A percentile compares a stretch with the other conserved stretches of the same genome.
phyloP scores from a whole-genome alignment of 2,888 invertebrate genomes.

The Baccha elongata region DNA sequence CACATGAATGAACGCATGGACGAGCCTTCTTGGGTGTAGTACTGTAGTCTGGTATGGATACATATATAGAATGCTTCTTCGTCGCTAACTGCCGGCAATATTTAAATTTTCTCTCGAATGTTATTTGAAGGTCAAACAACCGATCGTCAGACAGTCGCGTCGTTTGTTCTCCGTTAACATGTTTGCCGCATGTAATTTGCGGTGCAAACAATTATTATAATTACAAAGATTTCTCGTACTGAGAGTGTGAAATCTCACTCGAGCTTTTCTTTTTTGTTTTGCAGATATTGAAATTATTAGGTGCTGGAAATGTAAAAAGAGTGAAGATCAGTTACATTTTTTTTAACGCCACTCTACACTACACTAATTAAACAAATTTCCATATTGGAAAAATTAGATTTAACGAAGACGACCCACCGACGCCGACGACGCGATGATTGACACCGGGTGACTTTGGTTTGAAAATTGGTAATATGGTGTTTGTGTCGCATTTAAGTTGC shows the following conservation, averaged over 20 bases:
- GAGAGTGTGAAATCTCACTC: constrained; percentile 49
- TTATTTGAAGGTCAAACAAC: constrained; percentile 64
- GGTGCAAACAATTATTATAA: constrained; percentile 52
- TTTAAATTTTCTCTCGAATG: constrained; percentile 45
- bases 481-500: constrained; percentile 47
- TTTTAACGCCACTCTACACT: constrained; percentile 45
- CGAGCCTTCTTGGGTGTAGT: constrained; percentile 63
- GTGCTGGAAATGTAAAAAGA: background rate
- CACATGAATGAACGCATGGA: constrained; percentile 73
- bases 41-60: constrained; percentile 15
- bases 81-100: constrained; percentile 40
- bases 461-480: constrained; percentile 16
- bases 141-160: constrained; percentile 5
- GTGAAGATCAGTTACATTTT: constrained; percentile 7
- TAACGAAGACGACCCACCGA: too few species aligned
- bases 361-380: constrained; percentile 65
- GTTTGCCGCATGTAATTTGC: constrained; percentile 40
- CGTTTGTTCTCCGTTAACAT: constrained; percentile 33
- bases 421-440: background rate
- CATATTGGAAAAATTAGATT: constrained; percentile 22
- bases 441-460: constrained; percentile 9
- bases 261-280: constrained; percentile 16
- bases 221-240: constrained; percentile 43
- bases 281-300: constrained; percentile 10
- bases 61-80: constrained; percentile 24